Evolutionary conservation across 2,797 vertebrate genomes (phyloP).

Genomic region (Lepus oiostolus): DNA sequence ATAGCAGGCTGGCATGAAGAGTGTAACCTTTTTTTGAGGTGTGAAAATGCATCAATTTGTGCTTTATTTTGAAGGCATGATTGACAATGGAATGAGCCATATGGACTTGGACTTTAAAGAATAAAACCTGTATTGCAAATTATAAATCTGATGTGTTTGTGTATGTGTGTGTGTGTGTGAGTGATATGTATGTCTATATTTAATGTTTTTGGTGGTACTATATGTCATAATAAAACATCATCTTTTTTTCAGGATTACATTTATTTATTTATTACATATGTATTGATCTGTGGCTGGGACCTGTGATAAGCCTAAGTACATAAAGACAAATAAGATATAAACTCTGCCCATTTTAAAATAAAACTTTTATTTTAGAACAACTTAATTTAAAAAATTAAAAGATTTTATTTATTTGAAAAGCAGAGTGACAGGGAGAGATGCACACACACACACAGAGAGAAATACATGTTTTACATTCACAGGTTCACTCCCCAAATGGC

Average conservation of each 20-base stretch:
- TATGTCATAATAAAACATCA: neutral
- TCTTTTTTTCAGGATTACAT: neutral
- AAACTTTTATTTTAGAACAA: too few species aligned
- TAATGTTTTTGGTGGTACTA: neutral
- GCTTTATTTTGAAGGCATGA: conserved; percentile 64
- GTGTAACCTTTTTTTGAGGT: conserved; percentile 40
- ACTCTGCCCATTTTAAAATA: neutral
- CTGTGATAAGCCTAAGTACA: neutral
- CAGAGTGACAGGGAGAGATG: too few species aligned
- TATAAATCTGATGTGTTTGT: neutral
- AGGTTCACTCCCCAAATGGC: too few species aligned
- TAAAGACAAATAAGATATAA: conserved; percentile 8
- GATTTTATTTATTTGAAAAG: too few species aligned
- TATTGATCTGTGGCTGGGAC: neutral
- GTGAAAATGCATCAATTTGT: conserved; percentile 60
- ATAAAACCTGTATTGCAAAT: neutral
- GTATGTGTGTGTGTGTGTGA: too few species aligned
- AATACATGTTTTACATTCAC: too few species aligned
- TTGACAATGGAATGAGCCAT: neutral
- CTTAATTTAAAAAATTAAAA: too few species aligned
- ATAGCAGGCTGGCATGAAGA: conserved; percentile 18
- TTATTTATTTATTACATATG: conserved; percentile 32
- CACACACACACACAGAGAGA: too few species aligned
- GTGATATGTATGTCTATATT: neutral
- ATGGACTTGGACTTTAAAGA: conserved; percentile 27